These are phyloP conservation scores for Elymnias hypermnestra DNA, from an alignment of 1,140 invertebrate genomes.

Conservation along the genomic window DNA sequence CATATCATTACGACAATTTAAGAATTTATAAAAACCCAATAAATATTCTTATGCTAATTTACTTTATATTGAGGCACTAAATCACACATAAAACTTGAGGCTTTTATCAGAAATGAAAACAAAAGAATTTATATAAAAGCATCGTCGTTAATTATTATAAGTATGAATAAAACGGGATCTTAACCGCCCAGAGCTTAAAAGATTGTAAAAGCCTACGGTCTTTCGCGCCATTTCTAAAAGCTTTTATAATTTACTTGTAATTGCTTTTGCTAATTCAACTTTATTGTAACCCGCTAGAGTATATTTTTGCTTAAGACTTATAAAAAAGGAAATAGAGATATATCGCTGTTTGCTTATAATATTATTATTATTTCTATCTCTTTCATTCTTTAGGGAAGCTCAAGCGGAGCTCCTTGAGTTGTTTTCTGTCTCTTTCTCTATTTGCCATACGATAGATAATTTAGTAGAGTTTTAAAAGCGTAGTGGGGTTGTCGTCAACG, in stretches of 20 bases:
- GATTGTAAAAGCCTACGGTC: conserved; percentile 19
- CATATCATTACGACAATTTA: too few species aligned
- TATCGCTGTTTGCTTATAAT: conserved; percentile 16
- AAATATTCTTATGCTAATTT: too few species aligned
- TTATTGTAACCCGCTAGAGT: neutral
- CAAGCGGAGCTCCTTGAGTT: conserved; percentile 6
- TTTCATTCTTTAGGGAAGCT: conserved; percentile 25
- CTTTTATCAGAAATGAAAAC: neutral
- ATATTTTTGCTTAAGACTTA: conserved; percentile 7
- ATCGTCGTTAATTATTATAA: neutral
- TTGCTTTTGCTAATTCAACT: conserved; percentile 11
- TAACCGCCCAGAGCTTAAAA: conserved; percentile 17
- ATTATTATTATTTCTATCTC: conserved; percentile 40
- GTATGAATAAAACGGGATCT: conserved; percentile 14
- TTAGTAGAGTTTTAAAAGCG: conserved; percentile 41
- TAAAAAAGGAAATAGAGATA: conserved; percentile 26
- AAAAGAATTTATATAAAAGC: conserved; percentile 4
- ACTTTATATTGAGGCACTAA: too few species aligned
- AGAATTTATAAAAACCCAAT: too few species aligned
- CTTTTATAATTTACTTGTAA: conserved; percentile 21
- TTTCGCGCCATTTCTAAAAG: conserved; percentile 60
- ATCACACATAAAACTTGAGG: too few species aligned
- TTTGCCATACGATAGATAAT: conserved; percentile 14
- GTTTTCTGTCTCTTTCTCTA: conserved; percentile 16
- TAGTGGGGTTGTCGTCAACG: conserved; percentile 16